Percentiles rank a stretch among this genome's conserved stretches.
Evolutionary conservation across 2,113 vertebrate species (phyloP).

Genomic region (Centrocercus urophasianus): DNA sequence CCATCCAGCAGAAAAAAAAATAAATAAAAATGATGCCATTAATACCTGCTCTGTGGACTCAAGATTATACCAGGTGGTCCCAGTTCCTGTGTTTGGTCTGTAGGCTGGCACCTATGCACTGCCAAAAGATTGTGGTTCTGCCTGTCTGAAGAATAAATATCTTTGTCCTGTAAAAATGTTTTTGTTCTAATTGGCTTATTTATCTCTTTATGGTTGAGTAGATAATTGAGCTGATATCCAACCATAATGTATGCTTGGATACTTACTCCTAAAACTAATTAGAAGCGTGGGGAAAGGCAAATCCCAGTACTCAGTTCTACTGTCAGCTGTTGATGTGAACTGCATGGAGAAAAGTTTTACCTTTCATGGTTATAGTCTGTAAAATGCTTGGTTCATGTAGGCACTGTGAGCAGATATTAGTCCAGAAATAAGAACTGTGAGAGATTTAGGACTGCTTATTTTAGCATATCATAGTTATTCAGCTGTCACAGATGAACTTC

Average conservation of each 20-base stretch:
- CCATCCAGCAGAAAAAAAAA: neutral
- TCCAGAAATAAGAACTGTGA: neutral
- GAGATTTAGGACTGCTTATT: neutral
- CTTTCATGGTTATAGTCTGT: neutral
- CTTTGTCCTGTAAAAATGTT: neutral
- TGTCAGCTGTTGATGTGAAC: accelerated
- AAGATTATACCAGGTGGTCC: neutral
- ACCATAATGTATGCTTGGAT: neutral
- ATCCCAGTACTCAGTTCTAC: neutral
- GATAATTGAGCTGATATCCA: neutral
- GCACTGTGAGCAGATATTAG: neutral
- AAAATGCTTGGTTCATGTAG: neutral
- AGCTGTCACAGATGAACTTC: neutral
- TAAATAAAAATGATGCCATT: neutral
- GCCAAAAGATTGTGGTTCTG: neutral
- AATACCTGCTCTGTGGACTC: neutral
- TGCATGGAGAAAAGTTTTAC: neutral
- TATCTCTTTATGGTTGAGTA: neutral
- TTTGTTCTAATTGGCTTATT: neutral
- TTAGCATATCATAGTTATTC: neutral
- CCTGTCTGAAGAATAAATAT: neutral
- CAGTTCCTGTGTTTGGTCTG: neutral
- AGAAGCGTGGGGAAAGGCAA: neutral
- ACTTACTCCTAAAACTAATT: neutral
- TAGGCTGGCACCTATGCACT: neutral